Conservation (phyloP, 1,140 invertebrate genomes). For the Littorina saxatilis region DNA sequence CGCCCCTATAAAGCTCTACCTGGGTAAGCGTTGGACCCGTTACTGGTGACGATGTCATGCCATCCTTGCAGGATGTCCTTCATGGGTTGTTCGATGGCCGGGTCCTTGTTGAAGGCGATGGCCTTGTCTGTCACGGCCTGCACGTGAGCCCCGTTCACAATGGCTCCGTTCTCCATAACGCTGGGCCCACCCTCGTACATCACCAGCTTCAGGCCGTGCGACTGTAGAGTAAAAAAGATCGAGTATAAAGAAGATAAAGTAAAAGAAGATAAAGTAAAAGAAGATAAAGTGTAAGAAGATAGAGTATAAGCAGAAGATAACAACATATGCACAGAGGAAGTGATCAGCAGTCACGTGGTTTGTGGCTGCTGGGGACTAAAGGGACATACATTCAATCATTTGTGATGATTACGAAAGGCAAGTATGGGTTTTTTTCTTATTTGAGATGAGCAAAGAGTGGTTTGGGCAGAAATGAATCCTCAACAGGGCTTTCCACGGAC, state of each 20-base stretch:
- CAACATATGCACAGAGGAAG: no score
- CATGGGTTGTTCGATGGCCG: conserved; percentile 45
- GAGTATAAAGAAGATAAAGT: no score
- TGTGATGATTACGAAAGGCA: no score
- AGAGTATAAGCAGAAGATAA: not conserved
- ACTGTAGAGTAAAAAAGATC: no score
- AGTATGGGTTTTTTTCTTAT: no score
- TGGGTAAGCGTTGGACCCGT: conserved; percentile 25
- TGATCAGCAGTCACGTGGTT: no score
- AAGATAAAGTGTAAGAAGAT: not conserved
- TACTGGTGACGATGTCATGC: conserved; percentile 41
- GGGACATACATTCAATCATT: not conserved
- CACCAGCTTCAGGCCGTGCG: conserved; percentile 50
- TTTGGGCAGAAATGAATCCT: no score
- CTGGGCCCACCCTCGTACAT: conserved; percentile 54
- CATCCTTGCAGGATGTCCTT: conserved; percentile 48
- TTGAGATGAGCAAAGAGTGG: no score
- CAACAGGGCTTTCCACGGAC: no score
- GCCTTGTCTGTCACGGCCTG: conserved; percentile 55
- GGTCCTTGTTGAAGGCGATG: conserved; percentile 54
- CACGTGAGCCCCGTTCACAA: conserved; percentile 41
- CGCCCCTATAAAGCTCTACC: no score
- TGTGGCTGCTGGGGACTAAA: no score
- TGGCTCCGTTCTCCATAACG: conserved; percentile 51
- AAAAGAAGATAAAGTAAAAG: not conserved